phyloP scores from a whole-genome alignment of 2,797 vertebrate genomes.

The Sebastes dallii region DNA sequence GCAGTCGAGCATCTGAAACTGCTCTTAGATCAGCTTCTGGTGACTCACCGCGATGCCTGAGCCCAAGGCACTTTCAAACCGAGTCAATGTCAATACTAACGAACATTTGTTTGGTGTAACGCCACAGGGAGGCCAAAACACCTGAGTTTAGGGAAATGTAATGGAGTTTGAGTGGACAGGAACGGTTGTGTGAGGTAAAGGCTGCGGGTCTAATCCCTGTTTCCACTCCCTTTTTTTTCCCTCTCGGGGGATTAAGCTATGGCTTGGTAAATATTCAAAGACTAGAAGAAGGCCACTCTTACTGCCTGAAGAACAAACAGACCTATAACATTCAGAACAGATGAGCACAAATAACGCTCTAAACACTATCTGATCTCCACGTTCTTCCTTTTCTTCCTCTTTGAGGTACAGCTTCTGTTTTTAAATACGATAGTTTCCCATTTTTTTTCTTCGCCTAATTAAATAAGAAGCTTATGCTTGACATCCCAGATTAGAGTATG shows the following conservation, averaged over 20 bases:
- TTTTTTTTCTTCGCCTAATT: neutral
- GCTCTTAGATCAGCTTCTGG: conserved; percentile 46
- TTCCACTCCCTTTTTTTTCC: conserved; percentile 24
- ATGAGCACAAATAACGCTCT: neutral
- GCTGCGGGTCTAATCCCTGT: conserved; percentile 53
- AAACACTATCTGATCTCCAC: neutral
- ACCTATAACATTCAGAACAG: conserved; percentile 1
- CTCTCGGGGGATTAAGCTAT: conserved; percentile 48
- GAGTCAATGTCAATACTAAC: conserved; percentile 37
- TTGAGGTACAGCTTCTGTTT: neutral
- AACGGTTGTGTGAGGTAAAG: conserved; percentile 18
- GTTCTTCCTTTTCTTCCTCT: neutral
- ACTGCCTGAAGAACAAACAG: conserved; percentile 36
- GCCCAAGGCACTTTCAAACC: conserved; percentile 36
- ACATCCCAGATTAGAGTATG: neutral
- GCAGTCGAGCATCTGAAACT: conserved; percentile 44
- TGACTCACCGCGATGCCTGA: conserved; percentile 56
- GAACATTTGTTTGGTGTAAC: conserved; percentile 53
- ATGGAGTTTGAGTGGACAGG: neutral
- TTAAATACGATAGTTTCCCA: neutral
- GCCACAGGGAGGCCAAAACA: conserved; percentile 35
- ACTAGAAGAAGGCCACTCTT: conserved; percentile 18
- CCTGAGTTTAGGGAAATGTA: conserved; percentile 21
- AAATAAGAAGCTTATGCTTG: conserved; percentile 1
- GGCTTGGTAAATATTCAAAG: conserved; percentile 54